Base-by-base conservation (phyloP, 2,888 invertebrate species). In the Cylindroiulus punctatus region DNA sequence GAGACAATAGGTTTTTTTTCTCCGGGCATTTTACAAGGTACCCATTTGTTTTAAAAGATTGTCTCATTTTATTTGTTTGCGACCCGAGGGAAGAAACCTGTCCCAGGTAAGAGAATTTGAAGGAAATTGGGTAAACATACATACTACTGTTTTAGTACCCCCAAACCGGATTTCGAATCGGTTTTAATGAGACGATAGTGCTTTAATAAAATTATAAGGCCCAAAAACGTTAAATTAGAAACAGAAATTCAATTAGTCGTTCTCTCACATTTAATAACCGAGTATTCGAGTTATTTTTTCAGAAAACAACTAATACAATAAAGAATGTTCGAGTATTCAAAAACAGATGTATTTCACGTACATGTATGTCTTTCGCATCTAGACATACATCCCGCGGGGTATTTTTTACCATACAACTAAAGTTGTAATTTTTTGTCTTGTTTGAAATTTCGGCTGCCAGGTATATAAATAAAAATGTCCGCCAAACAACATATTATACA, bases 21-120 rank as follows among this genome's bases (percentile, higher is more conserved):
- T 65, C 12, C 52, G n/a, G 52, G 65, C n/a, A 44, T 26, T 65
- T 65, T 26, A 65, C 65, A 65, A 65, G 65, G 65, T 65, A n/a
- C 12, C 65, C 65, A 65, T 65, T 65, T 65, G 65, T 65, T 65
- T 65, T 65, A 65, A 65, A 65, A 65, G 65, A 65, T 65, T 65
- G 65, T 65, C 65, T 65, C 26, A 26, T n/a, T 65, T 65, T 65
- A 65, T 65, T 65, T n/a, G 65, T 65, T 65, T 65, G 26, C 26
- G 26, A 65, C 65, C 65, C 12, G 65, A 65, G n/a, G 65, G 65
- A n/a, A 12, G n/a, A 65, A 65, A 65, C 65, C n/a, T 65, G 65
- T 65, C 19, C 65, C 12, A 65, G 65, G 65, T 26, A 52, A 52
- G 14, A 65, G 26, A 26, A 65, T 65, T 26, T 7, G 65, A 26